A percentile compares a stretch with the other conserved stretches of the same genome.
Evolutionary conservation across 1,140 invertebrate species (phyloP).

Genomic region (Eupristina koningsbergeri): DNA sequence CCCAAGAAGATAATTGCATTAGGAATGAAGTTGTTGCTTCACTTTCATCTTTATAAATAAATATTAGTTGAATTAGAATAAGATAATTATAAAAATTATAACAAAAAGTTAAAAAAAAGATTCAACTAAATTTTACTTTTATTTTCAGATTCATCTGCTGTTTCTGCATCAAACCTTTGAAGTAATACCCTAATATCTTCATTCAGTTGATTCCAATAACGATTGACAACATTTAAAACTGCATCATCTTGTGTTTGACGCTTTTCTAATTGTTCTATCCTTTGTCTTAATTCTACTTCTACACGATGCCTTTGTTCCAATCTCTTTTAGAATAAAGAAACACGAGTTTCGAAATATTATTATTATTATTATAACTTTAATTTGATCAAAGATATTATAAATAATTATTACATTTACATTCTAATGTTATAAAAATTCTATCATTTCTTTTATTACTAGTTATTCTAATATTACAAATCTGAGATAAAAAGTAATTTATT

Average conservation of each 20-base stretch:
- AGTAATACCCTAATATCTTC: slow-evolving; percentile 95
- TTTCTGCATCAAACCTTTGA: slow-evolving; percentile 97
- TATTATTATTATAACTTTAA: not conserved
- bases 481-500: too few species aligned
- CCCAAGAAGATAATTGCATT: slow-evolving; percentile 97
- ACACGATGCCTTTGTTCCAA: slow-evolving; percentile 91
- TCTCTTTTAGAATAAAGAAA: slow-evolving; percentile 73
- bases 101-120: slow-evolving; percentile 4
- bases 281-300: slow-evolving; percentile 90
- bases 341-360: too few species aligned
- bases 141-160: slow-evolving; percentile 95
- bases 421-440: too few species aligned
- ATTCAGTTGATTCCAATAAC: slow-evolving; percentile 98
- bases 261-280: slow-evolving; percentile 97
- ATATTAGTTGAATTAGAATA: slow-evolving; percentile 5
- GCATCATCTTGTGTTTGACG: slow-evolving; percentile 98
- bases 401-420: too few species aligned
- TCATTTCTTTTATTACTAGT: too few species aligned
- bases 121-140: slow-evolving; percentile 79
- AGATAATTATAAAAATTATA: slow-evolving; percentile 10
- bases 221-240: slow-evolving; percentile 96
- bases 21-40: slow-evolving; percentile 97
- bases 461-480: too few species aligned
- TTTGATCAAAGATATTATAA: too few species aligned
- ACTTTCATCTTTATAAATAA: slow-evolving; percentile 86